Evolutionary conservation across 2,888 invertebrate species (phyloP).

Genomic region (Thecocarcelia acutangulata): DNA sequence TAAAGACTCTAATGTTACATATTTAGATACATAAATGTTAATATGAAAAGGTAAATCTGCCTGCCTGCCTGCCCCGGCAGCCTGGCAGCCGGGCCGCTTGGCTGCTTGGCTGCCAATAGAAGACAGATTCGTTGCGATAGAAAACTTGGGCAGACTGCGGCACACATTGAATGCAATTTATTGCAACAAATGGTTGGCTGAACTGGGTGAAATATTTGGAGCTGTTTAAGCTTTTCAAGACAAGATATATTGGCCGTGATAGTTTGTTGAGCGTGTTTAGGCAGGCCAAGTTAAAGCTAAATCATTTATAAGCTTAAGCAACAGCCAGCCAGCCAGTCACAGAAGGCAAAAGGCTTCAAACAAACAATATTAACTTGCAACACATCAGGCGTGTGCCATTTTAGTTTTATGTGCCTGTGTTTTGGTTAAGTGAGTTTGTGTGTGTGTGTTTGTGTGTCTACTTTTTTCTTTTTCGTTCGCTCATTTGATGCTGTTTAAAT

Average conservation of each 20-base stretch:
- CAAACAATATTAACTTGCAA: slow-evolving; percentile 38
- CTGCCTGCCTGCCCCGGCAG: slow-evolving; percentile 9
- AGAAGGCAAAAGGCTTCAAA: slow-evolving; percentile 23
- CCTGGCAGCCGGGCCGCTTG: slow-evolving; percentile 3
- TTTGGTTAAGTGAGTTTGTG: slow-evolving; percentile 16
- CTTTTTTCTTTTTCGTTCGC: neutral
- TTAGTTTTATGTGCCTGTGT: neutral
- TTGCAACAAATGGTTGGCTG: slow-evolving; percentile 20
- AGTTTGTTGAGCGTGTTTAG: slow-evolving; percentile 60
- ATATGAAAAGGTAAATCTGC: slow-evolving; percentile 36
- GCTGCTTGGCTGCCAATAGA: slow-evolving; percentile 42
- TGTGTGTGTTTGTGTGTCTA: slow-evolving; percentile 1
- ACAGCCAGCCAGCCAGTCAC: slow-evolving; percentile 1
- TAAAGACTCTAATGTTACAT: slow-evolving; percentile 14
- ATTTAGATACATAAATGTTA: neutral
- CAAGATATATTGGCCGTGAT: slow-evolving; percentile 64
- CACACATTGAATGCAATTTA: slow-evolving; percentile 11
- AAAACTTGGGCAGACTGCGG: slow-evolving; percentile 45
- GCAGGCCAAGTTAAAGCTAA: slow-evolving; percentile 64
- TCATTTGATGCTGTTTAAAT: slow-evolving; percentile 10
- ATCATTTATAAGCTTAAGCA: slow-evolving; percentile 41
- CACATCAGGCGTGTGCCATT: slow-evolving; percentile 68
- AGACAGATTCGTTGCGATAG: slow-evolving; percentile 45
- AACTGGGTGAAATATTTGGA: slow-evolving; percentile 67
- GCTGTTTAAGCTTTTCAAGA: slow-evolving; percentile 64